phyloP scores from a whole-genome alignment of 2,797 vertebrate genomes.

The Gadopsis marmoratus region DNA sequence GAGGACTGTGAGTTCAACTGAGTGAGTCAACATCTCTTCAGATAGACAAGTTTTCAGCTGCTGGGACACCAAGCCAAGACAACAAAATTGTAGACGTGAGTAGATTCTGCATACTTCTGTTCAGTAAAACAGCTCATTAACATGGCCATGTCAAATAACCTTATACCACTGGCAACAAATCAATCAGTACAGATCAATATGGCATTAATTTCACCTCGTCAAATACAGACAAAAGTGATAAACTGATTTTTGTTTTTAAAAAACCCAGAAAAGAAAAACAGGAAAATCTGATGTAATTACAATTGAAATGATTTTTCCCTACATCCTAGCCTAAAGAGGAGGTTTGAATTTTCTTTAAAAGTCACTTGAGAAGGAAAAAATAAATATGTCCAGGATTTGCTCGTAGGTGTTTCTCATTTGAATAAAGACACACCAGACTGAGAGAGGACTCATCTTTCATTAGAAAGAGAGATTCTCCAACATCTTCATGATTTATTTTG shows the following conservation, averaged over 20 bases:
- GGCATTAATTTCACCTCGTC: slow-evolving; percentile 21
- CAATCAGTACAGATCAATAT: slow-evolving; percentile 44
- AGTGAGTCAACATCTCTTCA: slow-evolving; percentile 1
- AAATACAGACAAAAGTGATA: background rate
- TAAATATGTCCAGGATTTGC: background rate
- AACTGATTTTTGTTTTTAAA: background rate
- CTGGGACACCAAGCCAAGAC: background rate
- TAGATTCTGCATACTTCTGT: slow-evolving; percentile 10
- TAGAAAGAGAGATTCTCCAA: slow-evolving; percentile 27
- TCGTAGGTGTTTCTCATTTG: slow-evolving; percentile 8
- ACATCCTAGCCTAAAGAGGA: background rate
- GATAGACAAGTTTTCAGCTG: slow-evolving; percentile 36
- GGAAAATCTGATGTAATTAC: background rate
- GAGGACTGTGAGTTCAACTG: slow-evolving; percentile 2
- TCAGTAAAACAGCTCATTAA: slow-evolving; percentile 26
- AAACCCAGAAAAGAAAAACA: background rate
- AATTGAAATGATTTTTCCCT: background rate
- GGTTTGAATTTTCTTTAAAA: background rate
- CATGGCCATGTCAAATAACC: slow-evolving; percentile 11
- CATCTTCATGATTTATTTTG: slow-evolving; percentile 45
- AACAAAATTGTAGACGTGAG: slow-evolving; percentile 9
- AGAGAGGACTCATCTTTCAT: slow-evolving; percentile 41
- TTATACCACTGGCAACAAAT: slow-evolving; percentile 16
- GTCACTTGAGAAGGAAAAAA: background rate
- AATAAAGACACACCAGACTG: slow-evolving; percentile 5